Evolutionary conservation across 2,113 vertebrate species (phyloP).

Genomic region (Ciconia maguari): DNA sequence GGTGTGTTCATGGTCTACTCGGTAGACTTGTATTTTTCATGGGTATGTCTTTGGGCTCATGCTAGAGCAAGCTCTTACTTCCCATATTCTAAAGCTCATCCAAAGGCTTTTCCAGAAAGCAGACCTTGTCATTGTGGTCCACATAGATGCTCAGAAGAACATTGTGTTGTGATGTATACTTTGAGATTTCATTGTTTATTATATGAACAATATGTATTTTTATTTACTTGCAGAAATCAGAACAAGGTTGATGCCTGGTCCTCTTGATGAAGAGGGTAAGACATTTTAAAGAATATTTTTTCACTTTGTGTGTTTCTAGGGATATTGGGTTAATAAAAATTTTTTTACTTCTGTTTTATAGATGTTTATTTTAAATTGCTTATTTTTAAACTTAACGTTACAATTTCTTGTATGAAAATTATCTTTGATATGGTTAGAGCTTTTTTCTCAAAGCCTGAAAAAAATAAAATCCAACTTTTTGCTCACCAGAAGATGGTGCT

Average conservation of each 20-base stretch:
- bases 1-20: rapidly evolving
- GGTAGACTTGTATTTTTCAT: background rate
- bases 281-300: background rate
- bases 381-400: background rate
- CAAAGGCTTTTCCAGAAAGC: background rate
- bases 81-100: background rate
- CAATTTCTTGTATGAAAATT: background rate
- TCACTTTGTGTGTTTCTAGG: background rate
- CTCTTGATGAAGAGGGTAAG: background rate
- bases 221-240: background rate
- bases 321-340: rapidly evolving
- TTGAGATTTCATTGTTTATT: background rate
- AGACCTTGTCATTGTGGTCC: too few relatives aligned
- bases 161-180: background rate
- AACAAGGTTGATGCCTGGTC: background rate
- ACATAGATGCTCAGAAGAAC: too few relatives aligned
- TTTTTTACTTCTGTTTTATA: background rate
- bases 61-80: background rate
- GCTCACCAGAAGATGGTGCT: slow-evolving; percentile 72
- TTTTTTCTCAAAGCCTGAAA: background rate
- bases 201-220: background rate
- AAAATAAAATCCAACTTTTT: background rate
- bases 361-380: background rate
- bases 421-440: background rate
- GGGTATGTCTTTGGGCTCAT: background rate